Conservation (phyloP, 2,888 invertebrate species). For the Atrina japonica region DNA sequence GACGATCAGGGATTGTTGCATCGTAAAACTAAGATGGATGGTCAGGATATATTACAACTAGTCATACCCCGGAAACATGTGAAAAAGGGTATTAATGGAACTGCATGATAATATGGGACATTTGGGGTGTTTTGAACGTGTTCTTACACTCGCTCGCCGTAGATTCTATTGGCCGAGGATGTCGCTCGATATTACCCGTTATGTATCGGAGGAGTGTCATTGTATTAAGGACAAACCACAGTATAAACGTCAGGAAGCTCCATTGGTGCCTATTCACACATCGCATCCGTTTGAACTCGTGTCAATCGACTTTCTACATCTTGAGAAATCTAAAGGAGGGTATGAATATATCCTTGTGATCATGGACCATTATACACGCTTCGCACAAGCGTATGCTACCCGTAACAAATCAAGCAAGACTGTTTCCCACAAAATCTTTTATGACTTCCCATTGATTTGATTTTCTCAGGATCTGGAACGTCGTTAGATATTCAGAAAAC, state of each 20-base stretch:
- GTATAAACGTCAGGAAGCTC: slow-evolving; percentile 10
- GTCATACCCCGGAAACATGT: slow-evolving; percentile 30
- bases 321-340: slow-evolving; percentile 47
- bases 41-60: too few species aligned
- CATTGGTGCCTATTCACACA: slow-evolving; percentile 37
- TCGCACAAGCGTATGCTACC: slow-evolving; percentile 50
- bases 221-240: slow-evolving; percentile 39
- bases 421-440: slow-evolving; percentile 51
- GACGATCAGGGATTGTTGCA: slow-evolving; percentile 12
- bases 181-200: slow-evolving; percentile 35
- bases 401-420: slow-evolving; percentile 43
- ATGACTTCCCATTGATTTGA: slow-evolving; percentile 47
- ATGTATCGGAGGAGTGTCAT: slow-evolving; percentile 30
- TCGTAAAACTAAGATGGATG: too few species aligned
- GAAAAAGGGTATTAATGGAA: slow-evolving; percentile 9
- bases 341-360: slow-evolving; percentile 51
- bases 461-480: slow-evolving; percentile 31
- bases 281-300: slow-evolving; percentile 43
- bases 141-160: slow-evolving; percentile 36
- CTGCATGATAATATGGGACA: slow-evolving; percentile 52
- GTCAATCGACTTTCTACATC: slow-evolving; percentile 46
- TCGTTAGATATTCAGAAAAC: slow-evolving; percentile 21
- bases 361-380: slow-evolving; percentile 48
- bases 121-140: slow-evolving; percentile 39
- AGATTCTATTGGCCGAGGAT: slow-evolving; percentile 54